Base-by-base conservation (phyloP, 2,888 invertebrate genomes). In the Clivina fossor region DNA sequence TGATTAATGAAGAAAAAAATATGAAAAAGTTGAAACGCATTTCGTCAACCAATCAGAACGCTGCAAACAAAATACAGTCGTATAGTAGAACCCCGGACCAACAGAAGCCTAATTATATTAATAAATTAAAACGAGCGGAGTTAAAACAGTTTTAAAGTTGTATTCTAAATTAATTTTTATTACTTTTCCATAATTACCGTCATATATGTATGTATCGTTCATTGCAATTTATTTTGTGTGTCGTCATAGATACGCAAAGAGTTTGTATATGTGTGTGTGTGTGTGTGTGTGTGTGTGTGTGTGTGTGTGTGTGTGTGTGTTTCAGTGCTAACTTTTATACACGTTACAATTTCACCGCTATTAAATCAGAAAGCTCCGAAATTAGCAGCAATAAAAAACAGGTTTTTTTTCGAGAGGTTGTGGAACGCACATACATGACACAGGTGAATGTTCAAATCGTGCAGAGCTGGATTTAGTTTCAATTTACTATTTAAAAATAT, bases 371-470 rank as follows among this genome's bases (percentile, higher is more conserved):
- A 53, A 53, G 44, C 53, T 53, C 53, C 53, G 44, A 53, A 53
- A 53, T 53, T 53, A 53, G 53, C 44, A 44, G 44, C 53, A 53
- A 53, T 53, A 53, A 53, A 51, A 53, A 53, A 53, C 53, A 53
- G 53, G 53, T 53, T 53, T 28, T 22, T n/a, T n/a, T 22, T 44
- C 35, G 44, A 44, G 43, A 20, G 33, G 22, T 30, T 28, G 33
- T 26, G 8, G 7, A 19, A 28, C 40, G 40, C n/a, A n/a, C n/a
- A 32, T 16, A 43, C 33, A 44, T 26, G 37, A 35, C 37, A 44
- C 53, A 53, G 53, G 53, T 53, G 53, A 44, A 53, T 41, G 44
- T 43, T 43, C 41, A 53, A 16, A 51, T 22, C 5, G 11, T 16
- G 15, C 51, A 51, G 51, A 20, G 30, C n/a, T 24, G 51, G n/a